phyloP scores from a whole-genome alignment of 2,888 invertebrate species.

The Hirtodrosophila duncani region DNA sequence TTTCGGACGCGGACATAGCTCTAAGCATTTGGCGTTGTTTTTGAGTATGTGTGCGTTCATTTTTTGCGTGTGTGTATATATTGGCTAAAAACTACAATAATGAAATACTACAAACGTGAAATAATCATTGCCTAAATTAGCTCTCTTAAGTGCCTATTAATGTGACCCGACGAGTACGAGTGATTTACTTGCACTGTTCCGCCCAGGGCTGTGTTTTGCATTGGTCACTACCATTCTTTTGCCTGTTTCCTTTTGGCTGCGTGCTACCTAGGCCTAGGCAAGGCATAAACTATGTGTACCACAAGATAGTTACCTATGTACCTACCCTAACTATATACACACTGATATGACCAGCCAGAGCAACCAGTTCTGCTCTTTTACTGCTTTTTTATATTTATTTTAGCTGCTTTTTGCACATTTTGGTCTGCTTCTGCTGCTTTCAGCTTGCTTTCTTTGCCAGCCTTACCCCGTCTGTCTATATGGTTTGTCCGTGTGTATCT shows the following conservation, averaged over 20 bases:
- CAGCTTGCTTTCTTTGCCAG: constrained; percentile 44
- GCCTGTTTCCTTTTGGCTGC: background rate
- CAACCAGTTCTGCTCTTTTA: constrained; percentile 58
- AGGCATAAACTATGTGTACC: constrained; percentile 32
- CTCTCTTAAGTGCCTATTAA: too few relatives aligned
- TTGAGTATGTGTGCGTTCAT: constrained; percentile 13
- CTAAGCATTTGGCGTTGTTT: constrained; percentile 43
- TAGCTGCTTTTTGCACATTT: constrained; percentile 60
- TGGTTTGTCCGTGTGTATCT: constrained; percentile 14
- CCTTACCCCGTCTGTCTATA: background rate
- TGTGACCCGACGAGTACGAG: too few relatives aligned
- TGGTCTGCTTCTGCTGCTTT: constrained; percentile 20
- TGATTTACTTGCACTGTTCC: constrained; percentile 9
- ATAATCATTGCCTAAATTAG: constrained; percentile 18
- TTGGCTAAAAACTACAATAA: constrained; percentile 20
- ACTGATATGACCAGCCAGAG: constrained; percentile 33
- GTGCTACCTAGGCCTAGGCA: background rate
- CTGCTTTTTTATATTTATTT: constrained; percentile 64
- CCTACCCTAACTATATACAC: constrained; percentile 17
- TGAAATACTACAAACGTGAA: constrained; percentile 24
- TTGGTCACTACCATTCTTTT: too few relatives aligned
- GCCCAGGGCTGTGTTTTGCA: background rate
- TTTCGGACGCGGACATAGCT: constrained; percentile 66
- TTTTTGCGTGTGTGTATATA: constrained; percentile 46
- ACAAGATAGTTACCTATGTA: constrained; percentile 43